Evolutionary conservation across 2,888 invertebrate species (phyloP).

Genomic region (Actias luna): DNA sequence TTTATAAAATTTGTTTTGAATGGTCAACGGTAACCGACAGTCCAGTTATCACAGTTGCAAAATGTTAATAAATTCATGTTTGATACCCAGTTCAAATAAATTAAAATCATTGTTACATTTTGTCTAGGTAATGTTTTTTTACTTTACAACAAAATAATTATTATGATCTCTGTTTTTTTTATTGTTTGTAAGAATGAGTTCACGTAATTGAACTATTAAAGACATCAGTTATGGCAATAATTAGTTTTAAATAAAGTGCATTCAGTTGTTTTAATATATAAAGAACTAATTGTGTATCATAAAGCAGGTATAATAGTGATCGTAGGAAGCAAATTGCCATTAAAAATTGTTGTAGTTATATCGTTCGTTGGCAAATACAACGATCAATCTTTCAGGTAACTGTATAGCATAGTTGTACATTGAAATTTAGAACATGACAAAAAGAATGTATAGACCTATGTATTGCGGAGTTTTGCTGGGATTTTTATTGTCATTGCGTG

Average conservation of each 20-base stretch:
- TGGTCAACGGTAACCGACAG: conserved; percentile 23
- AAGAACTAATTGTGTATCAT: neutral
- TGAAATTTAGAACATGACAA: neutral
- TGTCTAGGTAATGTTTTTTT: neutral
- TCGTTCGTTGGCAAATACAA: neutral
- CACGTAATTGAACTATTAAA: neutral
- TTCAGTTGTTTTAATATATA: neutral
- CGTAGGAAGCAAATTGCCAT: neutral
- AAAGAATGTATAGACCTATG: too few species aligned
- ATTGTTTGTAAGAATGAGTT: neutral
- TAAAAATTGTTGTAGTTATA: neutral
- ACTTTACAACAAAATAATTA: neutral
- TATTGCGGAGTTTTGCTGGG: too few species aligned
- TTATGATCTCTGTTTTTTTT: neutral
- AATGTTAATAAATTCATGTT: neutral
- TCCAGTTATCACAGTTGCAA: neutral
- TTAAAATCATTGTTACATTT: neutral
- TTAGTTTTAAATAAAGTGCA: neutral
- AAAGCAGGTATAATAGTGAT: neutral
- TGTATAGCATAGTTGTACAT: too few species aligned
- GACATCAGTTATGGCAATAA: neutral
- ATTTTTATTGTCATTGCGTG: too few species aligned
- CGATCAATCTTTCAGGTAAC: neutral
- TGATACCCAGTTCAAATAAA: neutral
- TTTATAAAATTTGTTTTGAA: conserved; percentile 45